A percentile compares a stretch with the other conserved stretches of the same genome.
Conservation (phyloP, 1,140 invertebrate genomes). For the Brachionus manjavacas region DNA sequence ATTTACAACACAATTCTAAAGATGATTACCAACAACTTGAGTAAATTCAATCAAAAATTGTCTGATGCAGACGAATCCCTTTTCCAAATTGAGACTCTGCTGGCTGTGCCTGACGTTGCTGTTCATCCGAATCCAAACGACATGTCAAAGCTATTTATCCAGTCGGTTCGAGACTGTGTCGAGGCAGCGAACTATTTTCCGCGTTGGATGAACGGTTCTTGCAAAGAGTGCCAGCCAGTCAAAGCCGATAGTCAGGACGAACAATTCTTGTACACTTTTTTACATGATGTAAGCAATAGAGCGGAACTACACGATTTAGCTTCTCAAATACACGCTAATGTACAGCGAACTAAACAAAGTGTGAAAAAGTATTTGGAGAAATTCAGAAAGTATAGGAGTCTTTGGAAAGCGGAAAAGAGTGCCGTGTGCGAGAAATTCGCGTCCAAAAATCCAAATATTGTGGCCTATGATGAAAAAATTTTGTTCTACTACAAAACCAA, state of each 20-base stretch:
- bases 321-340: conserved; percentile 64
- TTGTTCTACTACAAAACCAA: conserved; percentile 73
- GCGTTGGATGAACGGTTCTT: conserved; percentile 78
- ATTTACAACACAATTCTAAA: conserved; percentile 57
- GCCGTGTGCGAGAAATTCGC: conserved; percentile 66
- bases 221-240: conserved; percentile 65
- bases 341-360: conserved; percentile 63
- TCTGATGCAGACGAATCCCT: conserved; percentile 61
- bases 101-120: conserved; percentile 69
- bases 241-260: conserved; percentile 60
- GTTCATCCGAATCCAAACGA: conserved; percentile 69
- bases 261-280: conserved; percentile 67
- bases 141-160: conserved; percentile 67
- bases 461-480: conserved; percentile 75
- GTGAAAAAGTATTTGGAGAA: conserved; percentile 66
- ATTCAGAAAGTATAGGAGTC: conserved; percentile 71
- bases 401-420: conserved; percentile 75
- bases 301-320: conserved; percentile 66
- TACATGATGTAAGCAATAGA: conserved; percentile 69
- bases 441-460: conserved; percentile 66
- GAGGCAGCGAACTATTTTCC: conserved; percentile 66
- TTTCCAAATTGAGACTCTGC: conserved; percentile 71
- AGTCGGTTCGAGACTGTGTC: conserved; percentile 57
- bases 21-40: conserved; percentile 67
- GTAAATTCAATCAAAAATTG: conserved; percentile 66